phyloP scores from a whole-genome alignment of 2,113 vertebrate species.

The Dicentrarchus labrax region DNA sequence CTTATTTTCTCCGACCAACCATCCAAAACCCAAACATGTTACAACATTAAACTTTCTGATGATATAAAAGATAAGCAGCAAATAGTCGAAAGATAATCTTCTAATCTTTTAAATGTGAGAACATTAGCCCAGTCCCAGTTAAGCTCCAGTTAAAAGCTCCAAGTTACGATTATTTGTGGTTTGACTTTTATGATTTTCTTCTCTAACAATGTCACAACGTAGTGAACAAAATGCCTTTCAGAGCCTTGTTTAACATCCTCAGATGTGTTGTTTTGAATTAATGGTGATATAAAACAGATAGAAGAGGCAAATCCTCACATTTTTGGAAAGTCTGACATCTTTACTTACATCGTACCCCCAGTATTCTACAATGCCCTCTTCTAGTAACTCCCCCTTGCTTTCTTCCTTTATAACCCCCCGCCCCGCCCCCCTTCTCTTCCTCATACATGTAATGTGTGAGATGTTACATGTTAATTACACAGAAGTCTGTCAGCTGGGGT shows the following conservation, averaged over 20 bases:
- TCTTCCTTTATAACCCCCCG: not conserved
- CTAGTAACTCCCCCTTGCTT: not conserved
- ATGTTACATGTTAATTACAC: not conserved
- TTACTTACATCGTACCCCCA: too few relatives aligned
- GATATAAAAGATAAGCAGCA: too few relatives aligned
- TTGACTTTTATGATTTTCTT: too few relatives aligned
- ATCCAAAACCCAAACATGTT: not conserved
- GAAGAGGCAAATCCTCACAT: not conserved
- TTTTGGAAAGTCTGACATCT: not conserved
- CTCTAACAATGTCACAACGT: not conserved
- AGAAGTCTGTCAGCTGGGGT: not conserved
- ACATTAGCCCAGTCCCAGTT: too few relatives aligned
- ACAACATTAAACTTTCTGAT: not conserved
- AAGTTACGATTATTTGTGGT: not conserved
- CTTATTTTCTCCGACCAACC: not conserved
- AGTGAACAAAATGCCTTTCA: not conserved
- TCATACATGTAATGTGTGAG: not conserved
- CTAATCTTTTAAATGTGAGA: not conserved
- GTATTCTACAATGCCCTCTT: not conserved
- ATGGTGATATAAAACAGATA: not conserved
- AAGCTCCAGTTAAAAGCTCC: not conserved
- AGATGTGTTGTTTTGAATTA: not conserved
- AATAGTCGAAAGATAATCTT: too few relatives aligned
- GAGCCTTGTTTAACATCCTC: not conserved
- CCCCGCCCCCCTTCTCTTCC: not conserved